Percentiles rank a stretch among this genome's conserved stretches.
Conservation (phyloP, 2,888 invertebrate species). For the Lasioglossum pauxillum region DNA sequence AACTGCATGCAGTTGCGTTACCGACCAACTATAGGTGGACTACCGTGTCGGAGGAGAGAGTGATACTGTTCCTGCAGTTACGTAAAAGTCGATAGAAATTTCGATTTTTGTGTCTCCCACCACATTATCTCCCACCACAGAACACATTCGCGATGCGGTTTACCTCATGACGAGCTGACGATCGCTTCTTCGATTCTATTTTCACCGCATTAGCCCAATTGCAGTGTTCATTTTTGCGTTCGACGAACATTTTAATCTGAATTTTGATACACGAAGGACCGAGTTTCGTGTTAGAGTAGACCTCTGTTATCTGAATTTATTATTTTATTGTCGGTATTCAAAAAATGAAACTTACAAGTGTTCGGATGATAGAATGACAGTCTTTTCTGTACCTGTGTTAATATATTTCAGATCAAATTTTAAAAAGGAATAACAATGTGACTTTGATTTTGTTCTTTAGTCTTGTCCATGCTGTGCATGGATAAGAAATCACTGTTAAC, state of each 20-base stretch:
- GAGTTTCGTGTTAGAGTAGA: neutral
- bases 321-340: too few species aligned
- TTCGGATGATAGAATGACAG: neutral
- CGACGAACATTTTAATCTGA: neutral
- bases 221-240: neutral
- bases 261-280: neutral
- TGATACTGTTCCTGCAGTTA: conserved; percentile 20
- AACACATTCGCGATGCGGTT: neutral
- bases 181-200: neutral
- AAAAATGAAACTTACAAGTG: neutral
- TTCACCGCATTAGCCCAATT: neutral
- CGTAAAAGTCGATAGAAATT: conserved; percentile 37
- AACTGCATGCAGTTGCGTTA: conserved; percentile 74
- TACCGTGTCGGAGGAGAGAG: conserved; percentile 44
- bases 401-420: too few species aligned
- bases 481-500: neutral
- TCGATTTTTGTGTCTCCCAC: conserved; percentile 23
- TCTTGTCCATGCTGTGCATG: too few species aligned
- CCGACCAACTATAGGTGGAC: conserved; percentile 54
- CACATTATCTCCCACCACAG: neutral
- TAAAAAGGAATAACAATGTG: too few species aligned
- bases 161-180: neutral
- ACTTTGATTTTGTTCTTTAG: too few species aligned
- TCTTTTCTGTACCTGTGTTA: neutral
- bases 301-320: neutral